Conservation (phyloP, 2,113 vertebrate species). For the Rhombomys opimus region DNA sequence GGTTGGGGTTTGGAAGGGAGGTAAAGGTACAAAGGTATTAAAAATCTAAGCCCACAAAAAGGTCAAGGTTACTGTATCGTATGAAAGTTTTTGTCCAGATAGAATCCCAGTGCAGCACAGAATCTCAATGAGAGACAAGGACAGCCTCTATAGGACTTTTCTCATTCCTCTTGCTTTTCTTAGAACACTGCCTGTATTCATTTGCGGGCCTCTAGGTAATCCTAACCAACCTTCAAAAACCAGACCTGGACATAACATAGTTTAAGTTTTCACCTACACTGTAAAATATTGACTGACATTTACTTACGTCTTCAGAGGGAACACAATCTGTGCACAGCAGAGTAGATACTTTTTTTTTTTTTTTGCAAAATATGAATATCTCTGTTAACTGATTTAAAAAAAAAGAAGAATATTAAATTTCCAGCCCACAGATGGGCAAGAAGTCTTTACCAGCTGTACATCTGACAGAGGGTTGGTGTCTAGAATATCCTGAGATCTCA, state of each 20-base stretch:
- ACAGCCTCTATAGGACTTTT: neutral
- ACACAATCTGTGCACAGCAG: neutral
- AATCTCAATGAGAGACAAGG: neutral
- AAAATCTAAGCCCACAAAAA: neutral
- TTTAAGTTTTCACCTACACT: neutral
- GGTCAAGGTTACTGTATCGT: neutral
- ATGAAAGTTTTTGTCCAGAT: neutral
- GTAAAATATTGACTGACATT: neutral
- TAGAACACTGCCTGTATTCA: neutral
- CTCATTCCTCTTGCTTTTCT: neutral
- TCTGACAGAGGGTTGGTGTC: neutral
- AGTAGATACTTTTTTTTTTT: neutral
- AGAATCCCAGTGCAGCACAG: neutral
- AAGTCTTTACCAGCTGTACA: neutral
- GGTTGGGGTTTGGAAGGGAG: too few species aligned
- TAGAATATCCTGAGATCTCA: neutral
- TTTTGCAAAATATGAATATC: neutral
- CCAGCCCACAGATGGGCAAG: neutral
- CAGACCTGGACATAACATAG: neutral
- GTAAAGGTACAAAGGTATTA: too few species aligned
- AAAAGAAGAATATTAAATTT: neutral
- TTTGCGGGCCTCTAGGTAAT: neutral
- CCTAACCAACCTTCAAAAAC: neutral
- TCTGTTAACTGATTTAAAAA: neutral
- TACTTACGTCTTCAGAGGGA: neutral